These are phyloP conservation scores for Arizona elegans DNA, from an alignment of 2,113 vertebrate genomes.

Conservation along the genomic window DNA sequence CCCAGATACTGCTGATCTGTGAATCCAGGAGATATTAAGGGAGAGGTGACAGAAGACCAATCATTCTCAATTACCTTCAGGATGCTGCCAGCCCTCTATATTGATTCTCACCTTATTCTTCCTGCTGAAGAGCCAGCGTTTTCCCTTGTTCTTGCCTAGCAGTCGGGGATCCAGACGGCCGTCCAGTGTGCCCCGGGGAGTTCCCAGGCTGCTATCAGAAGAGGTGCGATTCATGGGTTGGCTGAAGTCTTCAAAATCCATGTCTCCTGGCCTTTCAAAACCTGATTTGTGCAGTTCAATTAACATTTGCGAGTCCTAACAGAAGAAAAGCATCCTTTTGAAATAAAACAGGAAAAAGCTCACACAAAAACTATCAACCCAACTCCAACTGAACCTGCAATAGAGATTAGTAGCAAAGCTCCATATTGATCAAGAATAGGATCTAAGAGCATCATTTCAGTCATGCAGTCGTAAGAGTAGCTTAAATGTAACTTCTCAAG, in stretches of 20 bases:
- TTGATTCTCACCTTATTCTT: conserved; percentile 82
- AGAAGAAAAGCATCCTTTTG: neutral
- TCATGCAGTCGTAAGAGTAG: neutral
- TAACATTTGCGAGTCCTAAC: conserved; percentile 80
- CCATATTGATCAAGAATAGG: neutral
- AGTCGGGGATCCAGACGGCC: conserved; percentile 59
- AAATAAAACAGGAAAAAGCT: neutral
- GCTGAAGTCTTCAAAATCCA: conserved; percentile 91
- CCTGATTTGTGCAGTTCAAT: conserved; percentile 88
- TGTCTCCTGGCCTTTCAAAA: conserved; percentile 82
- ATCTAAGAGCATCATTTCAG: neutral
- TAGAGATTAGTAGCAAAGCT: neutral
- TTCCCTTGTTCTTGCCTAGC: conserved; percentile 74
- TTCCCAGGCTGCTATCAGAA: conserved; percentile 84
- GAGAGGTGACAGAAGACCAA: no score
- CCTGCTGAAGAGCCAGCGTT: conserved; percentile 87
- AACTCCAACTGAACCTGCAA: no score
- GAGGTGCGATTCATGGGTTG: conserved; percentile 83
- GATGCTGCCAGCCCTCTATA: neutral
- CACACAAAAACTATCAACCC: neutral
- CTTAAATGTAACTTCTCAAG: neutral
- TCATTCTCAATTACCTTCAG: neutral
- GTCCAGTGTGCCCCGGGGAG: conserved; percentile 77
- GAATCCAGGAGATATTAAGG: neutral
- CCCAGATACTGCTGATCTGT: neutral